Base-by-base conservation (phyloP, 2,888 invertebrate species). In the Zelleria hepariella region DNA sequence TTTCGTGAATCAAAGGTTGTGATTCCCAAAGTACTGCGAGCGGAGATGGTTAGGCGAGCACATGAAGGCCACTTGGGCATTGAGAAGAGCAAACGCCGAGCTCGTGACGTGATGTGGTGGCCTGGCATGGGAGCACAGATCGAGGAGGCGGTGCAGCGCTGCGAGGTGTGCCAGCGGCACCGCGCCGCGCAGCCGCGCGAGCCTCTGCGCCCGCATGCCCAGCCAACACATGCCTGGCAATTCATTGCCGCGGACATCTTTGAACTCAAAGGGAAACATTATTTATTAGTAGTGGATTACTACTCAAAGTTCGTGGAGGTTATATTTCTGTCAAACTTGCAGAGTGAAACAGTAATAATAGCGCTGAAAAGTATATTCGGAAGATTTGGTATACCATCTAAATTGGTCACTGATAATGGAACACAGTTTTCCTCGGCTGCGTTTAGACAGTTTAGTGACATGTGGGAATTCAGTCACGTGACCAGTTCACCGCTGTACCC, bases 81-180 rank as follows among this genome's bases (percentile, higher is more conserved):
- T 18, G 63, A 62, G 20, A 62, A 54, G n/a, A 62, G 62, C 25
- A 62, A 60, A 57, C 59, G 62, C 23, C 62, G 63, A 61, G 64
- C 66, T 60, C 58, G 62, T 0, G 63, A 62, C 1, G 56, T 62
- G 8, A 58, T 66, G 55, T 65, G 62, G 59, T 65, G 64, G 66
- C 65, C 62, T 1, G 65, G 62, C 56, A 63, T 64, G 60, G 56
- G 32, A 18, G 58, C 23, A 18, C 61, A 66, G 23, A 62, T 68
- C 18, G 62, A 61, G 58, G 49, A 58, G 10, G 26, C 25, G 8
- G 63, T 64, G 24, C 20, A 27, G 26, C 53, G 52, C 25, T 65
- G 65, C 59, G 60, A 62, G n/a, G n/a, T n/a, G 53, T 64, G n/a
- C n/a, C n/a, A n/a, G n/a, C n/a, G n/a, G n/a, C n/a, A n/a, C n/a